These are phyloP conservation scores for Diorhabda carinulata DNA, from an alignment of 1,140 invertebrate genomes.

Conservation along the genomic window DNA sequence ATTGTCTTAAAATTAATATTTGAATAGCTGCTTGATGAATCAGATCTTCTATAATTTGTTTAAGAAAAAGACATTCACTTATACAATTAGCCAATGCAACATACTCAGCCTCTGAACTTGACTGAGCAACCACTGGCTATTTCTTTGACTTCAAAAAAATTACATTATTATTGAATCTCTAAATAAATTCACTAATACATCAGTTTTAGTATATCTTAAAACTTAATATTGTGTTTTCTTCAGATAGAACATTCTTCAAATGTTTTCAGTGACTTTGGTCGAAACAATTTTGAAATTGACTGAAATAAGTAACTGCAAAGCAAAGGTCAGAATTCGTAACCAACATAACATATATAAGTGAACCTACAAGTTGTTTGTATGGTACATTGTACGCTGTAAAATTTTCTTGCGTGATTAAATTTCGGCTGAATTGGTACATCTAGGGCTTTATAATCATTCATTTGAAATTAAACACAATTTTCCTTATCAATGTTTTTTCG, in stretches of 20 bases:
- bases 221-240: no score
- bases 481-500: no score
- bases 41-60: background rate
- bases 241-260: slow-evolving; percentile 3
- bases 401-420: no score
- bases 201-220: no score
- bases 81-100: slow-evolving; percentile 3
- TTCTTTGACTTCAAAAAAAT: background rate
- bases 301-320: slow-evolving; percentile 12
- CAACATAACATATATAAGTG: slow-evolving; percentile 16
- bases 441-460: no score
- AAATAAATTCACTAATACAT: background rate
- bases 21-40: background rate
- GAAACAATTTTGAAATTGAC: slow-evolving; percentile 13
- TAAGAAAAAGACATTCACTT: background rate
- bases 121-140: slow-evolving; percentile 5
- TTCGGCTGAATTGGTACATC: no score
- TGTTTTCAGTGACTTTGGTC: background rate
- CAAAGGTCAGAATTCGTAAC: slow-evolving; percentile 2
- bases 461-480: no score
- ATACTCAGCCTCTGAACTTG: slow-evolving; percentile 7
- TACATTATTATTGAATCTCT: background rate
- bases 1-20: background rate
- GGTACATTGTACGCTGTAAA: background rate
- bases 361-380: slow-evolving; percentile 17